Evolutionary conservation across 2,888 invertebrate genomes (phyloP).

Genomic region (Leucophenga montana): DNA sequence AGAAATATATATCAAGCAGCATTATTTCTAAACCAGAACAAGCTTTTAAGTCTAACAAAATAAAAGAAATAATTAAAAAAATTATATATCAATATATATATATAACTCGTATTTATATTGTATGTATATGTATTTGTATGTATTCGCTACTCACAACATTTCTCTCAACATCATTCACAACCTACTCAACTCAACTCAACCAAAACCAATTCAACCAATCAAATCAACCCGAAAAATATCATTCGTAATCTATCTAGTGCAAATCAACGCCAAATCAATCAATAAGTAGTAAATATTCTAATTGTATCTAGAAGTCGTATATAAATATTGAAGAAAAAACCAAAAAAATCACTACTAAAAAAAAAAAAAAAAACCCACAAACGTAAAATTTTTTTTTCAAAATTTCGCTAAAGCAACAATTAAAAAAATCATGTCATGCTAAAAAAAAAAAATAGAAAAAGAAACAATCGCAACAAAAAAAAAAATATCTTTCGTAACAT

Average conservation of each 20-base stretch:
- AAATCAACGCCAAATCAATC: constrained; percentile 27
- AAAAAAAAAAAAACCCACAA: constrained; percentile 44
- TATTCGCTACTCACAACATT: constrained; percentile 57
- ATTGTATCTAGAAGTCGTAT: constrained; percentile 31
- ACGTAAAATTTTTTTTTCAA: constrained; percentile 38
- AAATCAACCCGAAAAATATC: background rate
- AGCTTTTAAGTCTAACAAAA: constrained; percentile 31
- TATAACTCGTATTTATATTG: constrained; percentile 62
- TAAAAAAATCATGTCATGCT: constrained; percentile 43
- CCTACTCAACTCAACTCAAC: constrained; percentile 32
- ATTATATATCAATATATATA: constrained; percentile 47
- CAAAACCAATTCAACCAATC: constrained; percentile 32
- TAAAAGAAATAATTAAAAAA: constrained; percentile 41
- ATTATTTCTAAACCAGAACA: constrained; percentile 19
- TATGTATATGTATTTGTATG: constrained; percentile 61
- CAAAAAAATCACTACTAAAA: constrained; percentile 30
- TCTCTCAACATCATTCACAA: constrained; percentile 31
- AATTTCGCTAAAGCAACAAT: constrained; percentile 22
- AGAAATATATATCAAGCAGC: constrained; percentile 38
- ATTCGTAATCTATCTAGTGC: constrained; percentile 2
- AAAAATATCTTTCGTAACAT: constrained; percentile 55
- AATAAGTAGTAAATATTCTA: constrained; percentile 12
- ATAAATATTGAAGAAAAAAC: constrained; percentile 60
- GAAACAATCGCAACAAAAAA: constrained; percentile 42
- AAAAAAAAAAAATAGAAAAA: background rate